Base-by-base conservation (phyloP, 2,888 invertebrate genomes). In the Steinernema scapterisci region DNA sequence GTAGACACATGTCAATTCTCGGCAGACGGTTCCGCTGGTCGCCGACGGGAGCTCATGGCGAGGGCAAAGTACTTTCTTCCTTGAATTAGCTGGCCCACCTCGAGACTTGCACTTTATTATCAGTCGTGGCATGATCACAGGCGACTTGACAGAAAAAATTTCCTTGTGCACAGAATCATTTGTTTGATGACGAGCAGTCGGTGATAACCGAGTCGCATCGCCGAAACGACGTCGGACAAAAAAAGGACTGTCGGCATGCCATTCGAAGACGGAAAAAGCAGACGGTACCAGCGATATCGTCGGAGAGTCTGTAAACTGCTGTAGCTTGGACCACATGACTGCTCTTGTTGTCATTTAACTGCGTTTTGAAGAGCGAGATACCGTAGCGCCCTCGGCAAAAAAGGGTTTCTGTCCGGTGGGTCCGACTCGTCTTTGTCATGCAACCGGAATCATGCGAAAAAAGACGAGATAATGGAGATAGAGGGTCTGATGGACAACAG, bases 101-200 rank as follows among this genome's bases (percentile, higher is more conserved):
- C 54, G 54, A 63, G 63, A 63, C 63, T 16, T 63, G 63, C 63
- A 63, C 63, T 63, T 63, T 63, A 63, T 63, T 63, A 63, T 63
- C 63, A 63, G 63, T 25, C 63, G 63, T 31, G 25, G 31, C 31
- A 63, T 63, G 63, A 25, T 63, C 63, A 63, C 63, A 63, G 31
- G 27, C 19, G 63, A 63, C 27, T 63, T 63, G 31, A 31, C 63
- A 63, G 63, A 63, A 63, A 63, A 63, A 63, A 31, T 63, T 63
- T 38, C 63, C 63, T 38, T 63, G 63, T 63, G 63, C 63, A 63
- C 63, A 63, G 63, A 63, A 63, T 31, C 63, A 27, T 63, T 63
- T 63, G 63, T 63, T 31, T 63, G 31, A 63, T 31, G 38, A 21
- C 7, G 21, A 19, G 19, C 54, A 6, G 31, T 27, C 27, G 63